A percentile compares a stretch with the other conserved stretches of the same genome.
phyloP scores from a whole-genome alignment of 37 sponge, comb jelly and placozoan genomes.

The Agelas oroides region DNA sequence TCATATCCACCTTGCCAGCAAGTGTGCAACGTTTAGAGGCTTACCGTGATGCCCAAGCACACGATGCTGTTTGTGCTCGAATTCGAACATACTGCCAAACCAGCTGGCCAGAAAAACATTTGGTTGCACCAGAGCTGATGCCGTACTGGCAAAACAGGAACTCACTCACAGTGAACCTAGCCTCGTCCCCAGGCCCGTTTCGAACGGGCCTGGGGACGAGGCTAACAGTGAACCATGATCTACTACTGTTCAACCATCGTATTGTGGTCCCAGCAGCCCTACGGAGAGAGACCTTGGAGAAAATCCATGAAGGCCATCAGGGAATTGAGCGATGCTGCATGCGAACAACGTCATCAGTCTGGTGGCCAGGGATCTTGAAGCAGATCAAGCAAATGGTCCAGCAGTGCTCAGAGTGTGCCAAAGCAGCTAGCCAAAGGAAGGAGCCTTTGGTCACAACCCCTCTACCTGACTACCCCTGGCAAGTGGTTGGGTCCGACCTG shows the following conservation, averaged over 20 bases:
- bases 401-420: conserved; percentile 12
- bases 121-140: background rate
- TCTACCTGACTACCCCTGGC: conserved; percentile 48
- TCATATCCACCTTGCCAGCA: conserved; percentile 6
- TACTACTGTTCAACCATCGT: conserved; percentile 1
- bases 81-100: conserved; percentile 5
- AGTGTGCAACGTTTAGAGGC: background rate
- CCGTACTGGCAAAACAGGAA: conserved; percentile 23
- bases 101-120: conserved; percentile 22
- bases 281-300: conserved; percentile 22
- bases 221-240: background rate
- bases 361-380: conserved; percentile 29
- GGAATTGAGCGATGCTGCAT: conserved; percentile 18
- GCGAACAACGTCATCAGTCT: conserved; percentile 14
- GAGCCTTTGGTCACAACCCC: conserved; percentile 38
- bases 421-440: conserved; percentile 9
- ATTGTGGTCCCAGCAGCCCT: conserved; percentile 34
- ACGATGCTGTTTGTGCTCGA: conserved; percentile 3
- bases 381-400: conserved; percentile 4
- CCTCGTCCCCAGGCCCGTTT: too few species aligned
- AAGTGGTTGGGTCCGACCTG: conserved; percentile 28
- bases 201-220: too few species aligned
- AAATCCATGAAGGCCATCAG: conserved; percentile 21
- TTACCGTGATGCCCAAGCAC: conserved; percentile 35
- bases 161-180: conserved; percentile 5